Conservation (phyloP, 2,797 vertebrate genomes). For the Clarias laeviceps region DNA sequence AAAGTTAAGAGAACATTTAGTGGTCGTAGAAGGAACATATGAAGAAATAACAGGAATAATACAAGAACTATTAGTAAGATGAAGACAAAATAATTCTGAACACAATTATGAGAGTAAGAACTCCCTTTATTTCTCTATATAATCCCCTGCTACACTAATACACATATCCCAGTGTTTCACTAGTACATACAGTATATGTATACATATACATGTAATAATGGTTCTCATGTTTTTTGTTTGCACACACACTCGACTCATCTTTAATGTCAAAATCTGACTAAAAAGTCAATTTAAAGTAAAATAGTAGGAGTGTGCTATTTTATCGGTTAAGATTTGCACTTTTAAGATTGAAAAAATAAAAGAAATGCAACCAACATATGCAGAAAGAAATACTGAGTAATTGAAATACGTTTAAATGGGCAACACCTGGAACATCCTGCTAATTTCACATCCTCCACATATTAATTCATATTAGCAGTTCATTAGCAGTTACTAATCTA, state of each 20-base stretch:
- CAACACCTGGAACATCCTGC: background rate
- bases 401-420: background rate
- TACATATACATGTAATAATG: too few species aligned
- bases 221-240: too few species aligned
- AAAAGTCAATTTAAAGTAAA: too few species aligned
- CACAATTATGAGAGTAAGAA: too few species aligned
- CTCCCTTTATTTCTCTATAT: too few species aligned
- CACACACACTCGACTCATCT: too few species aligned
- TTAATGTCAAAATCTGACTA: too few species aligned
- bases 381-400: background rate
- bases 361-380: background rate
- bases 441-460: background rate
- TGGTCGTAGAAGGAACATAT: background rate
- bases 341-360: background rate
- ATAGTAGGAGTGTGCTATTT: too few species aligned
- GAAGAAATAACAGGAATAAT: background rate
- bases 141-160: too few species aligned
- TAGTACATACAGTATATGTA: too few species aligned
- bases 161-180: too few species aligned
- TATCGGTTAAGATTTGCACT: background rate
- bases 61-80: background rate
- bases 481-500: background rate
- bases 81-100: background rate
- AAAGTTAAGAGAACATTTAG: background rate
- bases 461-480: background rate